Percentiles rank a stretch among this genome's conserved stretches.
phyloP scores from a whole-genome alignment of 1,140 invertebrate genomes.

The Luehdorfia chinensis region DNA sequence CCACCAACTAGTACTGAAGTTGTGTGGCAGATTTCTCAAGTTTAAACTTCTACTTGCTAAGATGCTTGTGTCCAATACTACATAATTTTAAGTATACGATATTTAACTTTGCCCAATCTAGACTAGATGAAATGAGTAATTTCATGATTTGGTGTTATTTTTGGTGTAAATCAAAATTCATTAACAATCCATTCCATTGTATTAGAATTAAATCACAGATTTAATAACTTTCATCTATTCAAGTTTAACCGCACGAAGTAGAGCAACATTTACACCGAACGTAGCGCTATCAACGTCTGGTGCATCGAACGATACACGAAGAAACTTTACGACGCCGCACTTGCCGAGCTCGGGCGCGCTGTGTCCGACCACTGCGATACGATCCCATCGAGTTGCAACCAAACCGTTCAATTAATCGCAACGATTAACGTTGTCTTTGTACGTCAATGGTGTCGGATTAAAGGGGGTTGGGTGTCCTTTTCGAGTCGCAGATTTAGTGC shows the following conservation, averaged over 20 bases:
- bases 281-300: conserved; percentile 66
- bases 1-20: too few species aligned
- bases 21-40: too few species aligned
- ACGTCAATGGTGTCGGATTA: conserved; percentile 68
- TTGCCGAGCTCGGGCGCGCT: conserved; percentile 59
- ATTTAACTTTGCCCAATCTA: too few species aligned
- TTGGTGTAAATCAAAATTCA: too few species aligned
- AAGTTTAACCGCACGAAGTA: conserved; percentile 42
- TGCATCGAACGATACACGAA: conserved; percentile 77
- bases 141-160: too few species aligned
- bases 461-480: conserved; percentile 66
- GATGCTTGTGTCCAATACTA: too few species aligned
- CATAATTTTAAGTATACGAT: too few species aligned
- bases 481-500: conserved; percentile 72
- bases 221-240: too few species aligned
- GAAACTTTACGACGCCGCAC: conserved; percentile 75
- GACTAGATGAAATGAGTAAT: too few species aligned
- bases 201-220: too few species aligned
- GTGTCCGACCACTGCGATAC: conserved; percentile 58
- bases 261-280: conserved; percentile 52
- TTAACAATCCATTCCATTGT: too few species aligned
- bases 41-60: too few species aligned
- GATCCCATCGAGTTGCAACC: conserved; percentile 56
- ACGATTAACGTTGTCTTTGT: conserved; percentile 65
- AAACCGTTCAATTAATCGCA: conserved; percentile 68